Evolutionary conservation across 1,140 invertebrate species (phyloP), one percentile per base, ranked within the genome.

Genomic region (Daktulosphaira vitifoliae): DNA sequence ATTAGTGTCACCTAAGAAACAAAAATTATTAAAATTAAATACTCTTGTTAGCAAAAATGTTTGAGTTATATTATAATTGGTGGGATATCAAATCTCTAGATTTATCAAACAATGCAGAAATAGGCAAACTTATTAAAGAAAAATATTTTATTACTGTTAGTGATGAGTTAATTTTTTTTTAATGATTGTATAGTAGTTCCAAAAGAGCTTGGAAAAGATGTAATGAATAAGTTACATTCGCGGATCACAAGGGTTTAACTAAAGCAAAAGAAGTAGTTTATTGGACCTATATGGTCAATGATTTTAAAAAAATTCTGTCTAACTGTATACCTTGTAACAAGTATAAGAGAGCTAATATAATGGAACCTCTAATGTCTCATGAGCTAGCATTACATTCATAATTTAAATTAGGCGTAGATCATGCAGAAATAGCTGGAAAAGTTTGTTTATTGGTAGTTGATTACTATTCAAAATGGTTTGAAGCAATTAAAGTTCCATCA

Each of bases 1-100:
- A n/a, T n/a, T n/a, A n/a, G n/a, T n/a, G n/a, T n/a, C n/a, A n/a
- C n/a, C 64, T 69, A 70, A 16, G 69, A 72, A 7, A 29, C 29
- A 15, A 77, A 76, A 68, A 67, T 74, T 1, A 67, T 65, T 16
- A 74, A 74, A 42, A 73, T 79, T 15, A 33, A 65, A 54, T 69
- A 76, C 73, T 18, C 42, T 44, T 37, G 62, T 69, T 65, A 46
- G 33, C 7, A 39, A 48, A 44, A 42, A 37, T 68, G 39, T 15
- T 68, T 59, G 20, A 42, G 23, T 49, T 48, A 49, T 29, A 44
- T 53, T 48, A 26, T 42, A 23, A 39, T 53, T 23, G 51, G 46
- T 13, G 46, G 64, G 29, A 42, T 53, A 9, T 16, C 59, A 62
- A 53, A 65, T 54, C 18, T 49, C 23, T 62, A 44, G 56, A 66